Conservation (phyloP, 2,888 invertebrate genomes). For the Polydrusus cervinus region DNA sequence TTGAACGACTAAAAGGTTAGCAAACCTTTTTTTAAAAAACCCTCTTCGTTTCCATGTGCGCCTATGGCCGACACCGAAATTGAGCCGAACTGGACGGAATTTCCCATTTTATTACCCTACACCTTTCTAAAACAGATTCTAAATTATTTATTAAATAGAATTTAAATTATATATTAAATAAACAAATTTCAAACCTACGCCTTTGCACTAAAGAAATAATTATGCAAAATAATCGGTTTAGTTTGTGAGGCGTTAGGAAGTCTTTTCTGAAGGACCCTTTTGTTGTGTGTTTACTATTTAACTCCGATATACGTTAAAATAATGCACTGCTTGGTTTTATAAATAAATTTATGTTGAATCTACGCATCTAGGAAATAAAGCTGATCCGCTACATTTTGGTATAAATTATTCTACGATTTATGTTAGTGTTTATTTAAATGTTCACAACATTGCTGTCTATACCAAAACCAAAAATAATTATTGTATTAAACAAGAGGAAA, state of each 20-base stretch:
- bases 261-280: constrained; percentile 45
- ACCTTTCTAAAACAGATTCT: no score
- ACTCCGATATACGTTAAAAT: constrained; percentile 46
- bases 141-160: no score
- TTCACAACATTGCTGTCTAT: not conserved
- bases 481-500: not conserved
- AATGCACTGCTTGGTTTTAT: constrained; percentile 46
- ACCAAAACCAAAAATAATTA: not conserved
- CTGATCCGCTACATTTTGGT: constrained; percentile 3
- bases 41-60: no score
- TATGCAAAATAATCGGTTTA: constrained; percentile 54
- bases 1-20: no score
- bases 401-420: constrained; percentile 5
- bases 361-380: constrained; percentile 41
- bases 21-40: no score
- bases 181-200: constrained; percentile 30
- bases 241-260: constrained; percentile 50
- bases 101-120: no score
- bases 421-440: not conserved
- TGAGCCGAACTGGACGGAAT: no score
- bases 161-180: constrained; percentile 19
- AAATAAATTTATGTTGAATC: constrained; percentile 46
- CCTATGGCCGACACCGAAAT: no score
- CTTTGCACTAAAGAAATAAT: constrained; percentile 36
- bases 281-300: constrained; percentile 46